Percentiles rank a stretch among this genome's conserved stretches.
phyloP scores from a whole-genome alignment of 1,140 invertebrate genomes.

The Drusus annulatus region DNA sequence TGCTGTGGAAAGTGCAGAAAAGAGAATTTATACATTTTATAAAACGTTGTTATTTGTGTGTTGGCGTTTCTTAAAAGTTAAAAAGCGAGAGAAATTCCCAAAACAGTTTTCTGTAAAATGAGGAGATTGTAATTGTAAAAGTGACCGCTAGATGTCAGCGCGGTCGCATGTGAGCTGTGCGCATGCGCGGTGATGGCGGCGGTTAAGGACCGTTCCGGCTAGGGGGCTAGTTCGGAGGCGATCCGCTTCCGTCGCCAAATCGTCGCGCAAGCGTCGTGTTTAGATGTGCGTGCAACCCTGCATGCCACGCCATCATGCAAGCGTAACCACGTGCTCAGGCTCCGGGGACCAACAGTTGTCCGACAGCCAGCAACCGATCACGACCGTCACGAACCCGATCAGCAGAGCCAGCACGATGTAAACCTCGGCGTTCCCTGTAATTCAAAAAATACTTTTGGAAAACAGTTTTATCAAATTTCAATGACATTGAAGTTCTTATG shows the following conservation, averaged over 20 bases:
- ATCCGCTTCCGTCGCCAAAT: background rate
- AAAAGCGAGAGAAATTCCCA: background rate
- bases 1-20: background rate
- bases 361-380: conserved; percentile 81
- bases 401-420: conserved; percentile 81
- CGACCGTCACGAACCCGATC: conserved; percentile 80
- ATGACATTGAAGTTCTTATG: no score
- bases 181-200: conserved; percentile 3
- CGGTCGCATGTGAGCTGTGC: conserved; percentile 14
- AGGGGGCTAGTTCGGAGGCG: background rate
- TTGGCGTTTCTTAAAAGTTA: background rate
- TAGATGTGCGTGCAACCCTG: conserved; percentile 71
- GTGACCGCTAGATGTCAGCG: conserved; percentile 10
- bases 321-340: conserved; percentile 76
- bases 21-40: no score
- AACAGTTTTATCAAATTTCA: background rate
- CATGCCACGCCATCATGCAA: conserved; percentile 77
- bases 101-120: conserved; percentile 10
- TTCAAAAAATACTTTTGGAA: background rate
- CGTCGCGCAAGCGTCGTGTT: conserved; percentile 45
- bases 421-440: conserved; percentile 79
- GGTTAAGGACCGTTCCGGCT: no score
- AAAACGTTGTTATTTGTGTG: background rate
- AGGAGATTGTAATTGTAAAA: conserved; percentile 32
- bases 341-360: conserved; percentile 84